A percentile compares a stretch with the other conserved stretches of the same genome.
Evolutionary conservation across 2,113 vertebrate species (phyloP).

Genomic region (Phainopepla nitens): DNA sequence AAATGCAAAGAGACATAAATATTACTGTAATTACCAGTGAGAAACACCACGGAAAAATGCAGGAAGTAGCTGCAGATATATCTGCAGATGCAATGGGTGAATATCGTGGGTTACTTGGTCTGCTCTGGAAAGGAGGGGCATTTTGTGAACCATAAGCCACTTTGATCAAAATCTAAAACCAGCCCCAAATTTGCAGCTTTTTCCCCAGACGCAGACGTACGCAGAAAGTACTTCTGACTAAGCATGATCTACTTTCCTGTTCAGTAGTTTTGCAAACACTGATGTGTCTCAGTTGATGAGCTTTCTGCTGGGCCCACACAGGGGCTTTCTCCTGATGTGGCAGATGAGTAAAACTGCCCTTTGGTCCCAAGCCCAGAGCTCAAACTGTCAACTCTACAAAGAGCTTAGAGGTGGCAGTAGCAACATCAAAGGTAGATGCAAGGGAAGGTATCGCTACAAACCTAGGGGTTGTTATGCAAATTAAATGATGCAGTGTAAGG

Average conservation of each 20-base stretch:
- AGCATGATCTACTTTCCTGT: not conserved
- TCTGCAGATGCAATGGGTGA: not conserved
- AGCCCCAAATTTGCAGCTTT: not conserved
- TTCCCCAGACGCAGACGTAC: not conserved
- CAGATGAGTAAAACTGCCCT: not conserved
- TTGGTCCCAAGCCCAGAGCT: not conserved
- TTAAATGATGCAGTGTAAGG: constrained; percentile 17
- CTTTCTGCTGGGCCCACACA: not conserved
- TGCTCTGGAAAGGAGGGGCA: not conserved
- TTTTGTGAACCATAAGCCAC: not conserved
- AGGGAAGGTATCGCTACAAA: not conserved
- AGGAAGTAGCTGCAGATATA: not conserved
- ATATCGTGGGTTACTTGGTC: not conserved
- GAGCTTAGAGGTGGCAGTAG: not conserved
- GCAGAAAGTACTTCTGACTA: constrained; percentile 20
- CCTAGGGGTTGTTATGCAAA: constrained; percentile 18
- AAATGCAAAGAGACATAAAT: constrained; percentile 31
- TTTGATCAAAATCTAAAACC: not conserved
- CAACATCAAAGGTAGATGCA: constrained; percentile 2
- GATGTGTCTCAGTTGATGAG: not conserved
- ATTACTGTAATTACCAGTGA: constrained; percentile 39
- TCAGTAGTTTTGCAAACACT: not conserved
- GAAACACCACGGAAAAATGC: not conserved
- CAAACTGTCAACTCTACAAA: not conserved
- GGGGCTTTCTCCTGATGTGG: not conserved